Evolutionary conservation across 1,140 invertebrate species (phyloP).

Genomic region (Chironomus striatipennis): DNA sequence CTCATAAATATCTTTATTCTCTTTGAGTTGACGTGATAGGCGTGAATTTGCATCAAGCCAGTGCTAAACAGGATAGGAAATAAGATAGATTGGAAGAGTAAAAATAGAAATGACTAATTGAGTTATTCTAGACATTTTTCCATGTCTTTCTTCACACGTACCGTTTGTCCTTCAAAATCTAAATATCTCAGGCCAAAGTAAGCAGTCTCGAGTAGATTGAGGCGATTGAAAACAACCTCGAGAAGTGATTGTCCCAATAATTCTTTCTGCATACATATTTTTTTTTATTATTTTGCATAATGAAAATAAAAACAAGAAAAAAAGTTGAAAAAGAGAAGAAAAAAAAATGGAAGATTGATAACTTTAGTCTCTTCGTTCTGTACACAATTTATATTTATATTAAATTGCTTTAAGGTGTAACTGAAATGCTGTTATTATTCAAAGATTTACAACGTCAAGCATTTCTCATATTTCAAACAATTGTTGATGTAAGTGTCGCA

Average conservation of each 20-base stretch:
- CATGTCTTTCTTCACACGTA: slow-evolving; percentile 43
- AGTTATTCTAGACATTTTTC: too few relatives aligned
- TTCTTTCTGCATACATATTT: slow-evolving; percentile 74
- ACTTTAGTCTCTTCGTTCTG: slow-evolving; percentile 8
- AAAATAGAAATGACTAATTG: background rate
- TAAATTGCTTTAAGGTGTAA: slow-evolving; percentile 25
- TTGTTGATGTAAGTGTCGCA: slow-evolving; percentile 24
- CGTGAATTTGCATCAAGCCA: slow-evolving; percentile 83
- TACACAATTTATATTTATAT: background rate
- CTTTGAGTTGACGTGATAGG: slow-evolving; percentile 71
- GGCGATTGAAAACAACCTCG: slow-evolving; percentile 78
- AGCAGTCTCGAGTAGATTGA: slow-evolving; percentile 85
- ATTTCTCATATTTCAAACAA: slow-evolving; percentile 27
- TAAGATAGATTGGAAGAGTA: background rate
- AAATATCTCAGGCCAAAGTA: slow-evolving; percentile 88
- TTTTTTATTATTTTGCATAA: too few relatives aligned
- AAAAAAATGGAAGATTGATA: slow-evolving; percentile 20
- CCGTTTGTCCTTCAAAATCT: slow-evolving; percentile 79
- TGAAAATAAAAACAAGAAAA: slow-evolving; percentile 42
- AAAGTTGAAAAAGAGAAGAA: slow-evolving; percentile 26
- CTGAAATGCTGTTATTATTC: slow-evolving; percentile 2
- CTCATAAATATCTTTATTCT: slow-evolving; percentile 67
- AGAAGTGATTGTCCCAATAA: slow-evolving; percentile 75
- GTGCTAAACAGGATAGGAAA: slow-evolving; percentile 54
- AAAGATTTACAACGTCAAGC: slow-evolving; percentile 16